Evolutionary conservation across 2,113 vertebrate species (phyloP).

Genomic region (Brachypteracias leptosomus): DNA sequence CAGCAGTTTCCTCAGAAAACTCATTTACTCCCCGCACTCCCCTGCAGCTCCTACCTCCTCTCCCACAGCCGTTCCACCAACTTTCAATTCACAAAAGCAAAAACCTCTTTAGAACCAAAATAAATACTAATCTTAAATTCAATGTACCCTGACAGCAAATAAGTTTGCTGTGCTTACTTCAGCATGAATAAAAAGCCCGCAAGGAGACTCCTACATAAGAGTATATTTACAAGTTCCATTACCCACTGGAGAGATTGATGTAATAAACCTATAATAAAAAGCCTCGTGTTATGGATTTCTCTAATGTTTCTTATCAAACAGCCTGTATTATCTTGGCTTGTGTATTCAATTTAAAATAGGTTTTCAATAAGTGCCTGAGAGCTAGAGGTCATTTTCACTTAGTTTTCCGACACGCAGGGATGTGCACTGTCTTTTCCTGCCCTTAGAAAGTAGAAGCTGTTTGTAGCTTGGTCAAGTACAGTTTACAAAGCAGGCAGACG

Average conservation of each 20-base stretch:
- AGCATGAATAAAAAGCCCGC: constrained; percentile 83
- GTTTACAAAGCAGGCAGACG: not conserved
- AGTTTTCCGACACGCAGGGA: not conserved
- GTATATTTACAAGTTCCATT: constrained; percentile 78
- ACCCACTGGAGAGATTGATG: constrained; percentile 79
- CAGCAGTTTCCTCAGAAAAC: not conserved
- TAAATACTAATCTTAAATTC: constrained; percentile 94
- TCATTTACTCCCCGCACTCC: not conserved
- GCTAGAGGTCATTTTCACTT: constrained; percentile 63
- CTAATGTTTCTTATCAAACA: constrained; percentile 76
- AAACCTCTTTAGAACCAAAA: constrained; percentile 85
- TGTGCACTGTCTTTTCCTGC: not conserved
- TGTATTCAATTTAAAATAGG: constrained; percentile 71
- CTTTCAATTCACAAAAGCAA: constrained; percentile 76
- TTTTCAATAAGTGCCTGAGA: constrained; percentile 70
- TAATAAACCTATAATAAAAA: constrained; percentile 77
- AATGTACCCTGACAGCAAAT: constrained; percentile 91
- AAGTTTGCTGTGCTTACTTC: constrained; percentile 90
- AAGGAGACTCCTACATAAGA: constrained; percentile 70
- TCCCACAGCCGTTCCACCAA: constrained; percentile 41
- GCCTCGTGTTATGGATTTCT: constrained; percentile 74
- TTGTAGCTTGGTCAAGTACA: not conserved
- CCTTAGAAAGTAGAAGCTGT: not conserved
- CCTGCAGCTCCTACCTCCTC: constrained; percentile 34
- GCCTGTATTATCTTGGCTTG: constrained; percentile 68